phyloP scores from a whole-genome alignment of 2,113 vertebrate genomes.

The Hippoglossus stenolepis region DNA sequence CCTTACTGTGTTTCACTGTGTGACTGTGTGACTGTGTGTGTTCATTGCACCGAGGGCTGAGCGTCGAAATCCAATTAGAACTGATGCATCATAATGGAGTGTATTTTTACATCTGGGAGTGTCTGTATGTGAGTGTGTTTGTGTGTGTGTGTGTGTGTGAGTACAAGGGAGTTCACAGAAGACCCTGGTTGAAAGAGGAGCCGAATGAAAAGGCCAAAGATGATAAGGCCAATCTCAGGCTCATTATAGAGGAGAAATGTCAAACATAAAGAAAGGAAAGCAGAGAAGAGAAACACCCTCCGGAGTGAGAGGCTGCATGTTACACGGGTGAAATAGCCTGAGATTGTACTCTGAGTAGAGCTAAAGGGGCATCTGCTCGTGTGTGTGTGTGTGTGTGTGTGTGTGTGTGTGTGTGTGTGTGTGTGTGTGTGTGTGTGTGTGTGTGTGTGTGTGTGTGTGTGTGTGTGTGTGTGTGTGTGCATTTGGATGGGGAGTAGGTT shows the following conservation, averaged over 20 bases:
- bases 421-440: constrained; percentile 11
- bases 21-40: background rate
- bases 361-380: constrained; percentile 82
- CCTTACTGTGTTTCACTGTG: constrained; percentile 1
- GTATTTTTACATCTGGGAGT: constrained; percentile 48
- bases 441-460: background rate
- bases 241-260: constrained; percentile 77
- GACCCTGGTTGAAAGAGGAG: constrained; percentile 81
- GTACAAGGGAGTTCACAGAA: constrained; percentile 46
- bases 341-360: constrained; percentile 84
- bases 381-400: constrained; percentile 27
- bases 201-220: constrained; percentile 80
- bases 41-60: constrained; percentile 3
- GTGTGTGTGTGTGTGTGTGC: constrained; percentile 14
- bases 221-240: constrained; percentile 82
- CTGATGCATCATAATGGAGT: constrained; percentile 55
- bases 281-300: constrained; percentile 75
- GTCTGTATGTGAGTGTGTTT: constrained; percentile 47
- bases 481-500: constrained; percentile 60
- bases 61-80: constrained; percentile 36
- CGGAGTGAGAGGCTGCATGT: constrained; percentile 73
- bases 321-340: constrained; percentile 80
- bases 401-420: constrained; percentile 4
- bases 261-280: constrained; percentile 81
- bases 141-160: constrained; percentile 48